A percentile compares a stretch with the other conserved stretches of the same genome.
phyloP scores from a whole-genome alignment of 2,888 invertebrate genomes.

The Belgica antarctica region DNA sequence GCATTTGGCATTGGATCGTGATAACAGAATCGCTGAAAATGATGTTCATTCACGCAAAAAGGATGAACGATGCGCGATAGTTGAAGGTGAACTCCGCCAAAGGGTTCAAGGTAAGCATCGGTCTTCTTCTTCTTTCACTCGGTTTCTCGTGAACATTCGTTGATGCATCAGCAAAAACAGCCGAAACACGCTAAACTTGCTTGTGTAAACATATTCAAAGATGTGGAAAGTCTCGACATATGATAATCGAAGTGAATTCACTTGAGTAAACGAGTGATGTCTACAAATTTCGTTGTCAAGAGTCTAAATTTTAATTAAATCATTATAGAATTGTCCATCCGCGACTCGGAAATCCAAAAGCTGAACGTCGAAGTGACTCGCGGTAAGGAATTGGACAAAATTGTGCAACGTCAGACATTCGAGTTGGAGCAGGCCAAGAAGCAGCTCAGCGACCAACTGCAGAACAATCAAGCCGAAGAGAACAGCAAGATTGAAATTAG shows the following conservation, averaged over 20 bases:
- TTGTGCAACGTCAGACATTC: constrained; percentile 47
- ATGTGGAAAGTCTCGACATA: constrained; percentile 13
- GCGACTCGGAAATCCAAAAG: constrained; percentile 32
- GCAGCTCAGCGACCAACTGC: constrained; percentile 50
- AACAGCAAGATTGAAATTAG: constrained; percentile 52
- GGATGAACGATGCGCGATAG: constrained; percentile 7
- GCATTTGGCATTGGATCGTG: constrained; percentile 48
- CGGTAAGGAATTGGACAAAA: constrained; percentile 17
- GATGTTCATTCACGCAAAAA: constrained; percentile 34
- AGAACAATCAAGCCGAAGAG: constrained; percentile 46
- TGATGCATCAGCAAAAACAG: neutral
- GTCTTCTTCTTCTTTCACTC: neutral
- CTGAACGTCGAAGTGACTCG: constrained; percentile 11
- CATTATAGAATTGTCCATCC: constrained; percentile 14
- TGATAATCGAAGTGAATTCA: no score
- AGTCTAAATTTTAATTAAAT: neutral
- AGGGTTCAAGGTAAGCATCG: constrained; percentile 27
- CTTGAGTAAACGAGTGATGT: neutral
- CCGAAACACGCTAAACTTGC: neutral
- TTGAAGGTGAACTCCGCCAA: constrained; percentile 34
- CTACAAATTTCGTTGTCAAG: neutral
- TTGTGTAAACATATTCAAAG: neutral
- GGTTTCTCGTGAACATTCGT: neutral
- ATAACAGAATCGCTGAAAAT: constrained; percentile 39
- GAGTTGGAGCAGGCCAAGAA: constrained; percentile 51